Percentiles rank a stretch among this genome's conserved stretches.
These are phyloP conservation scores for Cephus runcator DNA, from an alignment of 2,888 invertebrate genomes.

Conservation along the genomic window DNA sequence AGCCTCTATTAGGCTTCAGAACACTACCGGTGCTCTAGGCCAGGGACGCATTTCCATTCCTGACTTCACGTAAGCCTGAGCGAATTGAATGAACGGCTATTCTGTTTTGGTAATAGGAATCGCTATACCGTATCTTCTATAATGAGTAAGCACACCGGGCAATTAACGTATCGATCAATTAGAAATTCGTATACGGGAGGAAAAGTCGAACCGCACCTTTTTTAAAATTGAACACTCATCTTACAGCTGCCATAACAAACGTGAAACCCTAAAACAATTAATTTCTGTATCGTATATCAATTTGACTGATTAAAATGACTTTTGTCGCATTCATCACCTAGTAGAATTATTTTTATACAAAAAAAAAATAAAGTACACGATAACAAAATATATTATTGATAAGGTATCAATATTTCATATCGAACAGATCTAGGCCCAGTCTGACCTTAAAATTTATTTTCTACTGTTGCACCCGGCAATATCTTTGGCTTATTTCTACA, in stretches of 20 bases:
- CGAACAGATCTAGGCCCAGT: background rate
- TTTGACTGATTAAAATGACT: background rate
- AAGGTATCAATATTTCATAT: background rate
- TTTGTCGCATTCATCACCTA: background rate
- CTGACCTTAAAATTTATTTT: background rate
- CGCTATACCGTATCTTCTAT: background rate
- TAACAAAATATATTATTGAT: background rate
- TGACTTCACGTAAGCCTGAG: background rate
- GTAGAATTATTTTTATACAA: background rate
- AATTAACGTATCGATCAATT: constrained; percentile 1
- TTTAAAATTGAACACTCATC: background rate
- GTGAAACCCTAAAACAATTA: background rate
- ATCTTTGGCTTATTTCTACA: background rate
- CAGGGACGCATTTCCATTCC: constrained; percentile 45
- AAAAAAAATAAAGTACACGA: background rate
- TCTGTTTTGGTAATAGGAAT: background rate
- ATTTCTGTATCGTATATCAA: background rate
- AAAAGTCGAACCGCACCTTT: constrained; percentile 1
- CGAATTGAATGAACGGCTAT: background rate
- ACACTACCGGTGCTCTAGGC: constrained; percentile 44
- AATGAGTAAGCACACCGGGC: background rate
- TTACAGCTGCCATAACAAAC: constrained; percentile 12
- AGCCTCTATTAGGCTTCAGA: constrained; percentile 52
- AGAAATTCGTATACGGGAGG: background rate
- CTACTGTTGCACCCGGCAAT: background rate